Conservation (phyloP, 2,888 invertebrate species). For the Epinotia brunnichana region DNA sequence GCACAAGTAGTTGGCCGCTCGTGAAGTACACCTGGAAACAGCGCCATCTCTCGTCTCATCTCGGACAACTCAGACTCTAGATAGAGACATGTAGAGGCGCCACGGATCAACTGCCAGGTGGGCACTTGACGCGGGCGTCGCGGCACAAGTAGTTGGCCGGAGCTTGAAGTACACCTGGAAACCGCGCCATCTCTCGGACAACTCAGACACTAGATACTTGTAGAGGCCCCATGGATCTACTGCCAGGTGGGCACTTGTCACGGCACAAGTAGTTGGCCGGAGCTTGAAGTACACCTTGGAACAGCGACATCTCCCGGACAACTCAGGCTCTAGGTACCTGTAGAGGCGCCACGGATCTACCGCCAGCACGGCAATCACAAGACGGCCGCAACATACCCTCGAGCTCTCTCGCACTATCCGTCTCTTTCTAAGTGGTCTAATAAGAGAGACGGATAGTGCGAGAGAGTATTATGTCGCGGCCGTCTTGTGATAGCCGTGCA, state of each 20-base stretch:
- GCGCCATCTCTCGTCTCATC: neutral
- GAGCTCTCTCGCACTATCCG: too few relatives aligned
- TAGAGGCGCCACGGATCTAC: constrained; percentile 60
- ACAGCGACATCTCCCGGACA: neutral
- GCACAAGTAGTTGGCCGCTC: too few relatives aligned
- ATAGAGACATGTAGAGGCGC: constrained; percentile 67
- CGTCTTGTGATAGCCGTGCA: too few relatives aligned
- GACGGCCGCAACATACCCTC: too few relatives aligned
- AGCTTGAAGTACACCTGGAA: neutral
- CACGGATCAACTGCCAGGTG: constrained; percentile 58
- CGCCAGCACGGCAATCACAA: too few relatives aligned
- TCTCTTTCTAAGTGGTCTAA: too few relatives aligned
- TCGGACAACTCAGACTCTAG: neutral
- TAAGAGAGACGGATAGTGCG: too few relatives aligned
- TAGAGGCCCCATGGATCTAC: constrained; percentile 60
- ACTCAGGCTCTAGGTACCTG: constrained; percentile 55
- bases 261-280: constrained; percentile 68
- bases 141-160: too few relatives aligned
- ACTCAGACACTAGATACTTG: constrained; percentile 54
- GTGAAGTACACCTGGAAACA: neutral
- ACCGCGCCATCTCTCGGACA: neutral
- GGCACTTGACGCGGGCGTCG: too few relatives aligned
- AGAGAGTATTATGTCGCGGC: too few relatives aligned
- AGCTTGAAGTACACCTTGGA: constrained; percentile 56
- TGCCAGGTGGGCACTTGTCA: constrained; percentile 55